Base-by-base conservation (phyloP, 2,113 vertebrate genomes). In the Tragulus kanchil region DNA sequence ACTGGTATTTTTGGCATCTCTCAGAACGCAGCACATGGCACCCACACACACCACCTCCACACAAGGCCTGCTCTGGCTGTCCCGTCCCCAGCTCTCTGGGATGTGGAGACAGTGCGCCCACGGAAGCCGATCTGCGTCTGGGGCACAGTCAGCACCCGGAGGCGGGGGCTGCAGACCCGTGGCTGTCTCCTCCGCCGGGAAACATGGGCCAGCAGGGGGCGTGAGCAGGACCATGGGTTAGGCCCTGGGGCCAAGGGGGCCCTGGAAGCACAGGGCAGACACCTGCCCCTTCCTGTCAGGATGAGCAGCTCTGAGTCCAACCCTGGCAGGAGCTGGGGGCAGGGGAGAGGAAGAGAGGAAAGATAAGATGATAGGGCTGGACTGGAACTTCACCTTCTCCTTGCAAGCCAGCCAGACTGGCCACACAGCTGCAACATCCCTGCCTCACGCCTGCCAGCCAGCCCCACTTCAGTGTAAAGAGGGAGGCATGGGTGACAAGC, bases 41-140 rank as follows among this genome's bases (percentile, higher is more conserved):
- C 84, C 92, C 96, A 87, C 96, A 87, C 94, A 90, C 97, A 77
- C 97, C 95, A 81, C 96, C 97, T 97, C 95, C 96, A 36, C 23
- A 56, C 90, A 96, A 82, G 95, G 93, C 82, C 96, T 97, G 97
- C 87, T 84, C 93, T 87, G 83, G 67, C 92, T 82, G 95, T 86
- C 96, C 73, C 12, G 17, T 94, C 87, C 62, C 95, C 42, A 83
- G 84, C 71, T 79, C 21, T 3, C n/a, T 77, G 64, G 69, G 86
- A 89, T 65, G 79, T 89, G 92, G 59, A 97, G 97, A 97, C 71
- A 95, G 96, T 42, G 92, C 92, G 0, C 96, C 96, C 96, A 91
- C 93, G 9, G 52, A 77, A 65, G 90, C 61, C 3, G 91, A 6
- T 54, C 62, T 75, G 79, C 23, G 92, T 71, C 85, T 83, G 78